Evolutionary conservation across 2,113 vertebrate genomes (phyloP).

Genomic region (Phalacrocorax pelagicus): DNA sequence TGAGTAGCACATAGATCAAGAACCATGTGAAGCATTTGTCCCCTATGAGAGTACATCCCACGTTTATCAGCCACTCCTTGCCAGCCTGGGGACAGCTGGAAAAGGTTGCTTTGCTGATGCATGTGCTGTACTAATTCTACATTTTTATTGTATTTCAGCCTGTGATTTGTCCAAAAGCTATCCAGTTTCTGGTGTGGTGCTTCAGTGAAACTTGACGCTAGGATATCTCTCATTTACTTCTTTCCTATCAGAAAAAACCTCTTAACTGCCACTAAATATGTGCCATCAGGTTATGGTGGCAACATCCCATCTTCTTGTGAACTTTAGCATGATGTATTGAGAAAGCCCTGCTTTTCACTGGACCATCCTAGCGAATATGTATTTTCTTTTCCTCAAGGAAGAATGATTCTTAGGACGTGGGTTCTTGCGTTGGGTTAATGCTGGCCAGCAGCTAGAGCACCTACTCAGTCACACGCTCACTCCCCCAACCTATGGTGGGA

Average conservation of each 20-base stretch:
- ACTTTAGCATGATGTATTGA: neutral
- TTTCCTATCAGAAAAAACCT: neutral
- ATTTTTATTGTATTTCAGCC: neutral
- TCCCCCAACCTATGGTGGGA: rapidly evolving
- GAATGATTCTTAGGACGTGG: neutral
- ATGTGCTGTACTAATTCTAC: neutral
- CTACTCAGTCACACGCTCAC: rapidly evolving
- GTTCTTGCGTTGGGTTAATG: neutral
- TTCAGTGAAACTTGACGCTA: neutral
- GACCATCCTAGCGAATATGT: neutral
- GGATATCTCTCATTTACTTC: neutral
- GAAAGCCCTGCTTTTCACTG: neutral
- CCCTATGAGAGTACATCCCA: neutral
- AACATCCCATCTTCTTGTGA: neutral
- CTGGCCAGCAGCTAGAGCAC: neutral
- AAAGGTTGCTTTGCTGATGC: neutral
- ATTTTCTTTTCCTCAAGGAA: neutral
- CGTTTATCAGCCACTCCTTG: neutral
- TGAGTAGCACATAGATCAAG: neutral
- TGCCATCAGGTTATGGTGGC: neutral
- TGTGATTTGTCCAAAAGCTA: neutral
- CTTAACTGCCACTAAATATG: neutral
- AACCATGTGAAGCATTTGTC: neutral
- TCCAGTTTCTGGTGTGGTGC: neutral
- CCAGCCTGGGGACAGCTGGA: neutral